These are phyloP conservation scores for Python bivittatus DNA, from an alignment of 2,113 vertebrate genomes.

Conservation along the genomic window DNA sequence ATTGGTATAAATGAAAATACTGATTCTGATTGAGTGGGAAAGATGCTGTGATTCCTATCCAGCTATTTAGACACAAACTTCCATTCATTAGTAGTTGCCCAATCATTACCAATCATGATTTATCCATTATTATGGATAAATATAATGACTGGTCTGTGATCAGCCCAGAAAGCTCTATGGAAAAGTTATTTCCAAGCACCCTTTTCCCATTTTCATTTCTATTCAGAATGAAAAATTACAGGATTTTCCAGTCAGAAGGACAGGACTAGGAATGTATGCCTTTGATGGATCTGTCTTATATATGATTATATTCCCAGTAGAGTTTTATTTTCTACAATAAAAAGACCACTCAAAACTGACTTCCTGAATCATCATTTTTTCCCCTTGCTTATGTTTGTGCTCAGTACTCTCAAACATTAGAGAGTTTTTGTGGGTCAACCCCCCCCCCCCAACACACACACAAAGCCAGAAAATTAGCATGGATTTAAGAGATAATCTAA, in stretches of 20 bases:
- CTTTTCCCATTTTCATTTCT: not conserved
- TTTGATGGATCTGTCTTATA: not conserved
- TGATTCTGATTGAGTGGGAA: conserved; percentile 22
- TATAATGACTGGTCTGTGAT: not conserved
- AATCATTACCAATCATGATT: not conserved
- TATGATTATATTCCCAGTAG: not conserved
- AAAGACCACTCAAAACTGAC: too few relatives aligned
- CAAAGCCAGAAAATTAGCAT: too few relatives aligned
- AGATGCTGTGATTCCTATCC: not conserved
- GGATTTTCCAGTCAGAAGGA: not conserved
- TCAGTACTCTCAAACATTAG: not conserved
- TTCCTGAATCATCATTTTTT: not conserved
- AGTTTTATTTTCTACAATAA: not conserved
- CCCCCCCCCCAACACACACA: too few relatives aligned
- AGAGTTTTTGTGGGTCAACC: too few relatives aligned
- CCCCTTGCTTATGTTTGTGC: not conserved
- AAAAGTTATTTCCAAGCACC: not conserved
- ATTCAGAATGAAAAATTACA: not conserved
- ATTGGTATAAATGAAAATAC: conserved; percentile 61
- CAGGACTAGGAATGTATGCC: not conserved
- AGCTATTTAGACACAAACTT: not conserved
- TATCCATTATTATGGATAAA: not conserved
- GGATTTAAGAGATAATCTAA: too few relatives aligned
- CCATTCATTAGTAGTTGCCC: not conserved
- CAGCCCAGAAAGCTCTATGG: not conserved